Conservation (phyloP, 2,888 invertebrate genomes). For the Aleiodes testaceus region DNA sequence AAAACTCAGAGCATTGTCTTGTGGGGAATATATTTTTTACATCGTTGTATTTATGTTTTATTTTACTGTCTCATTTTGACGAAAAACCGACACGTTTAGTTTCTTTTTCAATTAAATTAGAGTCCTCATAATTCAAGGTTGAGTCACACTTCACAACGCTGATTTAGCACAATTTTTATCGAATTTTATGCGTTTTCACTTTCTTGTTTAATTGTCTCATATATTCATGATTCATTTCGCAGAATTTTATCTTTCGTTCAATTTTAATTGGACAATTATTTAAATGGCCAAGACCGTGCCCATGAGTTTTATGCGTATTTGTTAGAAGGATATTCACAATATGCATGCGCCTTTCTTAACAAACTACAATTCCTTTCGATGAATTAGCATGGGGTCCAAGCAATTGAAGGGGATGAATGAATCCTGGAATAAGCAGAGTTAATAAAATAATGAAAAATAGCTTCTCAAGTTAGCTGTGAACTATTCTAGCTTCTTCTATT, state of each 20-base stretch:
- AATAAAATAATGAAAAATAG: neutral
- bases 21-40: neutral
- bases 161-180: too few relatives aligned
- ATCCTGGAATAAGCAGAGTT: conserved; percentile 33
- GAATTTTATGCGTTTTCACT: neutral
- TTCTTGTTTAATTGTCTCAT: conserved; percentile 5
- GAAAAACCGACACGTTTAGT: conserved; percentile 14
- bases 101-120: conserved; percentile 9
- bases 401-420: neutral
- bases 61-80: neutral
- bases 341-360: conserved; percentile 44
- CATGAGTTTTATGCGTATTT: conserved; percentile 40
- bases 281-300: conserved; percentile 43
- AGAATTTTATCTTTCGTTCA: conserved; percentile 36
- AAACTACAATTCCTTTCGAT: neutral
- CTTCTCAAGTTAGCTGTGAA: too few relatives aligned
- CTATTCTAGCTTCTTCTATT: neutral
- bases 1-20: conserved; percentile 24
- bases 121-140: too few relatives aligned
- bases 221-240: neutral
- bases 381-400: conserved; percentile 4
- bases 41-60: conserved; percentile 9
- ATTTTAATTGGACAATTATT: conserved; percentile 31
- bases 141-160: too few relatives aligned
- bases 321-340: conserved; percentile 40